Base-by-base conservation (phyloP, 2,113 vertebrate genomes). In the Catharus fuscescens region DNA sequence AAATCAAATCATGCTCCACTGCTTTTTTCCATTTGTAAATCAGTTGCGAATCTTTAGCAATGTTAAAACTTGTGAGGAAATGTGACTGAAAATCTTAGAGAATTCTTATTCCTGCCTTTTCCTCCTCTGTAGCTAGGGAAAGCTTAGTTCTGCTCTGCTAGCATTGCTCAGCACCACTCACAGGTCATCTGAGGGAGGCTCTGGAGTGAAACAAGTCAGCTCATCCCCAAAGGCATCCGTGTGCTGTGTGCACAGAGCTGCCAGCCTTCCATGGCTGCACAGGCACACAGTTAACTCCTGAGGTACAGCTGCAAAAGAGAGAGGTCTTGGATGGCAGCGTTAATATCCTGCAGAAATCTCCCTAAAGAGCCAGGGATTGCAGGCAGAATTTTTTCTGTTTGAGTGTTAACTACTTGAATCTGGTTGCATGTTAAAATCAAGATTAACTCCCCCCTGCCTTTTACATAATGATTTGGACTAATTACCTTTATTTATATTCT, bases 111-210 rank as follows among this genome's bases (percentile, higher is more conserved):
- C 45, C 44, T 84, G 44, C n/a, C 32, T 91, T 80, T 79, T 47
- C 16, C 40, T 65, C 18, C 72, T 17, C 3, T 3, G 1, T 57
- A 19, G 14, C 8, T 26, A n/a, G 26, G 56, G 47, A 44, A 20
- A 32, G 65, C 24, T 76, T 65, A 32, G 40, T 57, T 42, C 56
- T 88, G 2, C 44, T 69, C 25, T 60, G 69, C 14, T 52, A 12
- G 24, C 74, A 45, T 76, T 45, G 7, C 56, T 89, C 84, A 79
- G 13, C 91, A 82, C 18, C 57, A 40, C 80, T 90, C 84, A 17
- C 73, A 74, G 89, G 84, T 94, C 89, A 73, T 93, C 62, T 76
- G 44, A 95, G 93, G 96, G 80, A 95, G 93, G 66, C 54, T 84
- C 38, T 80, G 72, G 62, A 80, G 84, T 87, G 87, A 82, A 92